Evolutionary conservation across 2,888 invertebrate genomes (phyloP).

Genomic region (Mycalesis mineus): DNA sequence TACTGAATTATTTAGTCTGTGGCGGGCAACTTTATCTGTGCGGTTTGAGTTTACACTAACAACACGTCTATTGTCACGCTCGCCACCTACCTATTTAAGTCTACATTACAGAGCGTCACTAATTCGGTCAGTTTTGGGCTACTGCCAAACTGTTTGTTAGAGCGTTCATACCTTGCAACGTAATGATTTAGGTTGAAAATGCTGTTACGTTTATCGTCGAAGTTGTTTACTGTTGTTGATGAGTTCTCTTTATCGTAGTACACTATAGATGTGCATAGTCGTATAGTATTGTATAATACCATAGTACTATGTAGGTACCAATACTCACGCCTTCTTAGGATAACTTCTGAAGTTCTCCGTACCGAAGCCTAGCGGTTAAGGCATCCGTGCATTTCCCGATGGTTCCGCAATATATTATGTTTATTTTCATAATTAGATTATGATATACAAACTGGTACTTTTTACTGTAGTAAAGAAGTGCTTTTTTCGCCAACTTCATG

Average conservation of each 20-base stretch:
- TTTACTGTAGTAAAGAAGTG: too few species aligned
- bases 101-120: conserved; percentile 17
- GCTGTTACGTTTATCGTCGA: not conserved
- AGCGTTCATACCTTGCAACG: not conserved
- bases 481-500: too few species aligned
- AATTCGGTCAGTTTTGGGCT: conserved; percentile 1
- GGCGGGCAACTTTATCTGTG: conserved; percentile 13
- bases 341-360: too few species aligned
- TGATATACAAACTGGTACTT: too few species aligned
- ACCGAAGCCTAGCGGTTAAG: too few species aligned
- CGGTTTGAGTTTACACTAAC: conserved; percentile 18
- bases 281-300: too few species aligned
- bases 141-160: conserved; percentile 11
- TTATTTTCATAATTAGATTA: too few species aligned
- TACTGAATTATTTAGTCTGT: conserved; percentile 23
- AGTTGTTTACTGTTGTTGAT: not conserved
- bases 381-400: too few species aligned
- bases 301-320: too few species aligned
- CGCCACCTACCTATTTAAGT: conserved; percentile 20
- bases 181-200: not conserved
- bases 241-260: not conserved
- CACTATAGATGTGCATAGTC: too few species aligned
- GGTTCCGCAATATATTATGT: too few species aligned
- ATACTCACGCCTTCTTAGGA: too few species aligned
- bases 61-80: conserved; percentile 25